phyloP scores from a whole-genome alignment of 2,888 invertebrate species.

The Epinotia demarniana region DNA sequence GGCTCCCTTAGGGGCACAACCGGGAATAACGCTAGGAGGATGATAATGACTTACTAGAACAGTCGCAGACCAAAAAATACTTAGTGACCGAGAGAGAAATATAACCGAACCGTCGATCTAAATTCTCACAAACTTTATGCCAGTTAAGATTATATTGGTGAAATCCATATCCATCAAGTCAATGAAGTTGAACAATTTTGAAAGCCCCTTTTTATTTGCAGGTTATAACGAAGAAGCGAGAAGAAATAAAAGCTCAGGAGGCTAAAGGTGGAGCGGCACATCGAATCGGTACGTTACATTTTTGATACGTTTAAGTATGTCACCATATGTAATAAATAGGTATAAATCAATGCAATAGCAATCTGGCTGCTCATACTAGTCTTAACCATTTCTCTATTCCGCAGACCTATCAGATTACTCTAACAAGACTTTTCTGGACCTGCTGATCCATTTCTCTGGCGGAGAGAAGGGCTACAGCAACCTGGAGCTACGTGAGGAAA shows the following conservation, averaged over 20 bases:
- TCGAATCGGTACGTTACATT: constrained; percentile 62
- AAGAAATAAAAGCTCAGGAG: constrained; percentile 60
- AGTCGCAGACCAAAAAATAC: neutral
- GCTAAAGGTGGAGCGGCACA: constrained; percentile 59
- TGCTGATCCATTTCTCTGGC: constrained; percentile 79
- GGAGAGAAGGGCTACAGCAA: constrained; percentile 80
- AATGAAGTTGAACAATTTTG: neutral
- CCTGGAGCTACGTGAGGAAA: constrained; percentile 83
- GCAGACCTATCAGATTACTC: constrained; percentile 67
- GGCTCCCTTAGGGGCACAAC: no score
- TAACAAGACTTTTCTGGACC: constrained; percentile 82
- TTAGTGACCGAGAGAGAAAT: neutral
- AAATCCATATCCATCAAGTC: neutral
- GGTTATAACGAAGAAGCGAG: constrained; percentile 67
- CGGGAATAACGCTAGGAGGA: no score
- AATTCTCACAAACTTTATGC: no score
- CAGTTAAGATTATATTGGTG: neutral
- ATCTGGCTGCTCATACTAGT: no score
- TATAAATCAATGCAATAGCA: no score
- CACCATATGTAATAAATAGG: no score
- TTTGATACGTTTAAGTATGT: no score
- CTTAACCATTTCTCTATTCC: constrained; percentile 39
- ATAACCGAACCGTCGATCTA: no score
- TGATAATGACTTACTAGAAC: no score
- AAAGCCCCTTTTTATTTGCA: constrained; percentile 46